Base-by-base conservation (phyloP, 2,113 vertebrate genomes). In the Turdus rufiventris region DNA sequence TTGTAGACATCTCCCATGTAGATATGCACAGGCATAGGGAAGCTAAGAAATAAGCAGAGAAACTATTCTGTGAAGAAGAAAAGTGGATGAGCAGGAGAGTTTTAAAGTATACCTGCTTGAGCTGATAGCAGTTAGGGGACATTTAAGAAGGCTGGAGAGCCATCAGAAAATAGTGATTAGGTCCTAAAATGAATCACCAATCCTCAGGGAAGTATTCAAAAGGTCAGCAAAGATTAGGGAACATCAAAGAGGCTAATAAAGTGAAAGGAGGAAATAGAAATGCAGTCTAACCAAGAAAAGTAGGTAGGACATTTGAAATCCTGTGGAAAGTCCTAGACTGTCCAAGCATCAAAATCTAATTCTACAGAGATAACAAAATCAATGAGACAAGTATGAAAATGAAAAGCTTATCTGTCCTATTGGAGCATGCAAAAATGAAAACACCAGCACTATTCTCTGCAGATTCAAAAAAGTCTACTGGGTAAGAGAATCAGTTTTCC, bases 201-300 rank as follows among this genome's bases (percentile, higher is more conserved):
- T 61, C 50, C 73, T 79, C 54, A 36, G 48, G 25, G 43, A 19
- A 75, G 9, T 54, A 43, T 72, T 65, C 0, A 2, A 62, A 85
- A 86, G 54, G 66, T 66, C 74, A 68, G 12, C 33, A 71, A 84
- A 90, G 88, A 73, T 85, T 74, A 80, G 33, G 57, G 51, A 76
- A 88, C 45, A 80, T 93, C 71, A 90, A 83, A 95, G n/a, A 86
- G 19, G 12, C 10, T 61, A 66, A 87, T 77, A 70, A 91, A 91
- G 20, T 42, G 48, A 89, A 87, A 51, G n/a, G 36, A 94, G 92
- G 51, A 81, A 86, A n/a, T 12, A 86, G 85, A 88, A 84, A 70
- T 47, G 29, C 33, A 67, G 63, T 33, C 18, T 42, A 51, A 70
- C 28, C 34, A 48, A 72, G 45, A 84, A 89, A 76, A 60, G 15